These are phyloP conservation scores for Lymantria monacha DNA, from an alignment of 2,888 invertebrate species.

Conservation along the genomic window DNA sequence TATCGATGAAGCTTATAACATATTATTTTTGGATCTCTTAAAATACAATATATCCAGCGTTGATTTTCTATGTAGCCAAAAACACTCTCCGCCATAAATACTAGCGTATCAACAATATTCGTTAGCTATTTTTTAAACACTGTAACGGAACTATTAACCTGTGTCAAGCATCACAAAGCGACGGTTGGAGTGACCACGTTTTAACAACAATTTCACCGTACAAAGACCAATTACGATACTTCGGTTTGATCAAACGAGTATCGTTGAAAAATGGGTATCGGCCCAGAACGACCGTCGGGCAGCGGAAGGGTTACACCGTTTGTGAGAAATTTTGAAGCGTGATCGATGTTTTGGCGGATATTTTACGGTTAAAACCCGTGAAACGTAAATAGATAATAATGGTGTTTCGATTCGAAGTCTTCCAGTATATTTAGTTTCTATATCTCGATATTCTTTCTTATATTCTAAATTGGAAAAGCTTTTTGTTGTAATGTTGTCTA, in stretches of 20 bases:
- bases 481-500: too few relatives aligned
- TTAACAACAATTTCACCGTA: conserved; percentile 42
- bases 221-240: conserved; percentile 47
- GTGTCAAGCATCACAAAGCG: conserved; percentile 32
- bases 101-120: conserved; percentile 16
- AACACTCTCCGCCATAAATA: conserved; percentile 14
- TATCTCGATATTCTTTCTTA: not conserved
- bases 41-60: not conserved
- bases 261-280: conserved; percentile 40
- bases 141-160: conserved; percentile 22
- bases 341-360: conserved; percentile 32
- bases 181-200: conserved; percentile 35
- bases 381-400: conserved; percentile 24
- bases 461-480: too few relatives aligned
- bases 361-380: conserved; percentile 20
- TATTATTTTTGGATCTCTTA: too few relatives aligned
- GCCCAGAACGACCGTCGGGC: conserved; percentile 15
- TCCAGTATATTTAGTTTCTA: conserved; percentile 3
- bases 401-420: conserved; percentile 11
- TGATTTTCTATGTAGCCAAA: conserved; percentile 1
- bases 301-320: conserved; percentile 28
- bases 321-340: conserved; percentile 25
- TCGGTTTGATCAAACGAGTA: conserved; percentile 41
- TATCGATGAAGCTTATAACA: too few relatives aligned
- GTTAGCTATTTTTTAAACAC: conserved; percentile 23